Evolutionary conservation across 2,888 invertebrate species (phyloP).

Genomic region (Cephus pygmeus): DNA sequence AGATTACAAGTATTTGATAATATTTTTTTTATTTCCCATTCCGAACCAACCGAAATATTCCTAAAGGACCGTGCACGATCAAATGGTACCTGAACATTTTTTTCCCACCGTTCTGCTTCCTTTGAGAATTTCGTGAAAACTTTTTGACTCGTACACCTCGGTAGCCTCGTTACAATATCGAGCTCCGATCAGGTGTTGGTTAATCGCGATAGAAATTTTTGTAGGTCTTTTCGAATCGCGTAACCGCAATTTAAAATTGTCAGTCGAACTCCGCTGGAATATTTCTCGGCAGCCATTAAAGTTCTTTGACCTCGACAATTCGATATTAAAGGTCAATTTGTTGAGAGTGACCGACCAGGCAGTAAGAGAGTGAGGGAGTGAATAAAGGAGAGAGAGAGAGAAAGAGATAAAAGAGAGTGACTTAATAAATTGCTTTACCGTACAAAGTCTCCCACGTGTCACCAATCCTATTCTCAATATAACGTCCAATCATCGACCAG

Average conservation of each 20-base stretch:
- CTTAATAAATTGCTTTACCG: slow-evolving; percentile 2
- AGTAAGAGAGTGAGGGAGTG: slow-evolving; percentile 6
- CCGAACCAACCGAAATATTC: background rate
- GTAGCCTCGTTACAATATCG: background rate
- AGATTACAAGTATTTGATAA: too few species aligned
- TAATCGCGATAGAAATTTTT: background rate
- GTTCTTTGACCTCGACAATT: background rate
- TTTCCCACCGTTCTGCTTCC: too few species aligned
- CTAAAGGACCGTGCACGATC: too few species aligned
- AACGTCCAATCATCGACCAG: background rate
- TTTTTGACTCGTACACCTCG: background rate
- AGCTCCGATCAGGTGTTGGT: background rate
- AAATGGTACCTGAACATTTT: too few species aligned
- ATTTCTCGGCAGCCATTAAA: background rate
- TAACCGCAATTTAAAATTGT: background rate
- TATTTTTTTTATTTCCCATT: background rate
- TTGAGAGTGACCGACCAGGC: background rate
- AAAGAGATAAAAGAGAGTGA: slow-evolving; percentile 4
- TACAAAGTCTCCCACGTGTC: background rate
- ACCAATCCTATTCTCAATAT: background rate
- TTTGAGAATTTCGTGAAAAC: too few species aligned
- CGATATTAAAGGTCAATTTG: background rate
- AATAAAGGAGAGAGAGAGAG: slow-evolving; percentile 3
- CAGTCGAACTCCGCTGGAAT: background rate
- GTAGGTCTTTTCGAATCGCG: background rate